These are phyloP conservation scores for Oplegnathus fasciatus DNA, from an alignment of 2,113 vertebrate species.

Conservation along the genomic window DNA sequence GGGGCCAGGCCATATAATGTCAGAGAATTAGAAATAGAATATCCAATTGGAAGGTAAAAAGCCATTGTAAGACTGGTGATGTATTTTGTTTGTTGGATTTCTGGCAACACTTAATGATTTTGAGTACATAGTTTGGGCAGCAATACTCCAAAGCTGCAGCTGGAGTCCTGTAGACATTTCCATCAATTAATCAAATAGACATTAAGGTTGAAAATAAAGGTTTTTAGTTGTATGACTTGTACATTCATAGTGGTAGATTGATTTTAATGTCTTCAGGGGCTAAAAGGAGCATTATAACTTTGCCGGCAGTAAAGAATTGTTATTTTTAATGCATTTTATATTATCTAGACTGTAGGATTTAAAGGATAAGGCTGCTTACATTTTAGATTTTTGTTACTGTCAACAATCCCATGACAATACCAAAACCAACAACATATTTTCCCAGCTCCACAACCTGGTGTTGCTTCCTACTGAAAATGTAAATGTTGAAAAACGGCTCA, in stretches of 20 bases:
- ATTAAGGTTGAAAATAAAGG: not conserved
- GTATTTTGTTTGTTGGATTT: not conserved
- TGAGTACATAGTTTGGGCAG: not conserved
- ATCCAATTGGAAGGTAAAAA: slow-evolving; percentile 29
- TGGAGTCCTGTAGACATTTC: no score
- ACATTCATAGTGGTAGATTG: not conserved
- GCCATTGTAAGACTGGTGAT: not conserved
- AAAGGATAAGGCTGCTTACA: not conserved
- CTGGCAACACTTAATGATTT: not conserved
- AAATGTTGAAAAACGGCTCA: no score
- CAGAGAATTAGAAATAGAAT: slow-evolving; percentile 44
- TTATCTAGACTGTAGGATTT: not conserved
- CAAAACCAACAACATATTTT: not conserved
- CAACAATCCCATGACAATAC: not conserved
- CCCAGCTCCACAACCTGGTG: not conserved
- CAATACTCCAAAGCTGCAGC: not conserved
- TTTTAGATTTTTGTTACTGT: not conserved
- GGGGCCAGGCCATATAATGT: slow-evolving; percentile 24
- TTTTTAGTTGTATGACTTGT: not conserved
- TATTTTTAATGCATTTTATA: not conserved
- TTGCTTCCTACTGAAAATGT: no score
- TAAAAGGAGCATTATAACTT: not conserved
- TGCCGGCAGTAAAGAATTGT: not conserved
- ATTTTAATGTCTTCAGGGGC: not conserved
- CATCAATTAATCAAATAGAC: no score